These are phyloP conservation scores for Trachemys scripta DNA, from an alignment of 2,113 vertebrate species.

Conservation along the genomic window DNA sequence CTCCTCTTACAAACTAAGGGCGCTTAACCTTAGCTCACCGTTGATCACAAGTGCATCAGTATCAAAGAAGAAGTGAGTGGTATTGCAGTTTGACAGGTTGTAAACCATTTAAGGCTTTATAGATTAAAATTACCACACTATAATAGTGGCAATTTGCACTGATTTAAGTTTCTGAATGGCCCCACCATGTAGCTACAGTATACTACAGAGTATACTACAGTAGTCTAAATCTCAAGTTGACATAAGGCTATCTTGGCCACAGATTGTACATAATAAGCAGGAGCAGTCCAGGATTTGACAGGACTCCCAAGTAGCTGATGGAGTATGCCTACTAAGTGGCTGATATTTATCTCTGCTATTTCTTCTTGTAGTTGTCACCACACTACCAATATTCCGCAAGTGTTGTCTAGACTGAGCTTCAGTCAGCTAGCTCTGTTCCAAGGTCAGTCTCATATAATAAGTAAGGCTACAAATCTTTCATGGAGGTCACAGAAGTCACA, in stretches of 20 bases:
- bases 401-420: not conserved
- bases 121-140: not conserved
- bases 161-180: not conserved
- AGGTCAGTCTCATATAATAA: not conserved
- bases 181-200: not conserved
- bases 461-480: too few relatives aligned
- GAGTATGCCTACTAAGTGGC: not conserved
- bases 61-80: not conserved
- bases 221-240: not conserved
- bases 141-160: not conserved
- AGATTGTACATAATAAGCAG: not conserved
- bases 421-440: not conserved
- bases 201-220: not conserved
- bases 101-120: not conserved
- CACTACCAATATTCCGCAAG: not conserved
- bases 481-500: too few relatives aligned
- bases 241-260: not conserved
- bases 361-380: not conserved
- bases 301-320: not conserved
- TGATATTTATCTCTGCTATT: not conserved
- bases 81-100: not conserved
- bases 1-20: not conserved
- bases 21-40: not conserved
- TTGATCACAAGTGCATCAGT: not conserved
- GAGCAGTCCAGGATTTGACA: not conserved